Evolutionary conservation across 2,113 vertebrate species (phyloP).

Genomic region (Hippopotamus amphibius): DNA sequence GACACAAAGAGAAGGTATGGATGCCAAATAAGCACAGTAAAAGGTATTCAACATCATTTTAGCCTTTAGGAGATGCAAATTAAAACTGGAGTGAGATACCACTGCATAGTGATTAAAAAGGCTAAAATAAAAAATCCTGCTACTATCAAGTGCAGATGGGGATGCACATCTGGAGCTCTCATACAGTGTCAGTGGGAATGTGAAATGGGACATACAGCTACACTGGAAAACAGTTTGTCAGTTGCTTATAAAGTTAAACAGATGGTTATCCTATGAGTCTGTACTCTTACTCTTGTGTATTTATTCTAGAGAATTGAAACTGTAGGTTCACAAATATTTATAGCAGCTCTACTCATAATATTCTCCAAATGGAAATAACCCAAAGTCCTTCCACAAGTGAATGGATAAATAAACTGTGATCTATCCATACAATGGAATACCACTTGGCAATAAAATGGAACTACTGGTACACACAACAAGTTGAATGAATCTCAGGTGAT

Average conservation of each 20-base stretch:
- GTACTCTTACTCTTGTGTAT: neutral
- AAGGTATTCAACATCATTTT: constrained; percentile 30
- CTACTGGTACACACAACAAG: neutral
- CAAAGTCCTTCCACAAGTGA: neutral
- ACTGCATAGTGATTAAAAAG: neutral
- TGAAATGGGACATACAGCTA: neutral
- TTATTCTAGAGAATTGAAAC: constrained; percentile 26
- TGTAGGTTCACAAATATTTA: constrained; percentile 14
- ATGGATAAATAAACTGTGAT: neutral
- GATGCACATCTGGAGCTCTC: neutral
- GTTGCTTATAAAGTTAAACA: neutral
- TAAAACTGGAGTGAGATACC: neutral
- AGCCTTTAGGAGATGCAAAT: neutral
- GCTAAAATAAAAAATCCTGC: neutral
- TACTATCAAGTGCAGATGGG: neutral
- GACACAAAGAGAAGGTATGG: neutral
- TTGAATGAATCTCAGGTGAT: neutral
- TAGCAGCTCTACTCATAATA: neutral
- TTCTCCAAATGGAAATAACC: neutral
- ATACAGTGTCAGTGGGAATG: neutral
- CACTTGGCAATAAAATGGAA: neutral
- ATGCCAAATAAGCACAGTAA: constrained; percentile 2
- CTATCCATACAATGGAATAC: neutral
- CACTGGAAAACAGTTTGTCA: neutral
- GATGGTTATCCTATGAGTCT: neutral